Base-by-base conservation (phyloP, 1,140 invertebrate species). In the Carcinoscorpius rotundicauda region DNA sequence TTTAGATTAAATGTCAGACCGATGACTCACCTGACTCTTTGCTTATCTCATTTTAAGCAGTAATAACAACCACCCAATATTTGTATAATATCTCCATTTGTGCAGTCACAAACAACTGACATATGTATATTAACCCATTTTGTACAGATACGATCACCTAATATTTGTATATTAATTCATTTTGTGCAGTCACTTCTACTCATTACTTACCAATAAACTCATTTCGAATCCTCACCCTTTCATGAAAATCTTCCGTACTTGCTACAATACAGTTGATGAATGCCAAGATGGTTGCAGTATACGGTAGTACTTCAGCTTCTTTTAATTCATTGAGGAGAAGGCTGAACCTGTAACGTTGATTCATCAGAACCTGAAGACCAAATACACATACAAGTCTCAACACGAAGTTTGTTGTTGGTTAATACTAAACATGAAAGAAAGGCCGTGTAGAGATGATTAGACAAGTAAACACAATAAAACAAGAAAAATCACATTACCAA, bases 211-310 rank as follows among this genome's bases (percentile, higher is more conserved):
- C 93, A 73, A 96, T 90, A 76, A 96, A 95, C 78, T 97, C 93
- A 75, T 94, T 96, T 70, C 94, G 82, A 66, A 97, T 85, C 67
- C 88, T 80, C 64, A 91, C 86, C 68, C 93, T 81, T 71, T 96
- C 91, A 66, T 89, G 86, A 58, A 94, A 81, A 11, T 86, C 82
- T 10, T 88, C 85, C 6, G 89, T 90, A n/a, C 90, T 91, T 72
- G 95, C 91, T 73, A 97, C 89, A 73, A 97, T 84, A 76, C 92
- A 96, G 81, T 97, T 97, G 78, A 97, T 87, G 78, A 97, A 95
- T 56, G 91, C 91, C 71, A 97, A 81, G 59, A 97, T 78, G 8
- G 91, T 88, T 4, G 89, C 91, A 80, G 89, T 88, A 80, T 96
- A 97, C 73, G 94, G 90, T 51, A 87, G 80, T 51, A 84, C 83